phyloP scores from a whole-genome alignment of 2,797 vertebrate genomes.

The Botia almorhae region DNA sequence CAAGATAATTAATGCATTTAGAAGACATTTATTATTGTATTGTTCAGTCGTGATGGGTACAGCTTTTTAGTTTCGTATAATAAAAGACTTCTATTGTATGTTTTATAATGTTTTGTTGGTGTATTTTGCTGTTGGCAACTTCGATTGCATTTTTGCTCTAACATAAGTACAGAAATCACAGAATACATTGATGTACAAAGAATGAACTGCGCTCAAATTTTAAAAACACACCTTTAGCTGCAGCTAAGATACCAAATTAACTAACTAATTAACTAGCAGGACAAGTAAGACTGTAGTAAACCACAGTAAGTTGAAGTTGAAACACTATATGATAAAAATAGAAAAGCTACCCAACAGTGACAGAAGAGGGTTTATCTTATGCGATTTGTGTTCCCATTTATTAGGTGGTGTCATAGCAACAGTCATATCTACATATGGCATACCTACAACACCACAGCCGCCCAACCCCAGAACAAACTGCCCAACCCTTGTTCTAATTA shows the following conservation, averaged over 20 bases:
- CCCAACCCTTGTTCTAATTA: neutral
- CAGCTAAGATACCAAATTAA: too few species aligned
- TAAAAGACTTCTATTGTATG: neutral
- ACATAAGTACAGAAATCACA: too few species aligned
- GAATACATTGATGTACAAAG: too few species aligned
- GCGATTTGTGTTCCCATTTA: neutral
- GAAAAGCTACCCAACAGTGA: neutral
- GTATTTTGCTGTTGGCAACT: too few species aligned
- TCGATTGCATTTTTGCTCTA: too few species aligned
- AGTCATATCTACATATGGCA: neutral
- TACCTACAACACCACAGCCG: neutral
- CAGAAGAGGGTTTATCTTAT: too few species aligned
- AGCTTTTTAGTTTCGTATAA: too few species aligned
- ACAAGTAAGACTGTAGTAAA: neutral
- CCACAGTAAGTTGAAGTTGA: neutral
- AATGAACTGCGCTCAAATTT: too few species aligned
- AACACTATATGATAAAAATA: too few species aligned
- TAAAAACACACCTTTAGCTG: too few species aligned
- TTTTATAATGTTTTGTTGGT: too few species aligned
- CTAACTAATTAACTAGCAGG: too few species aligned
- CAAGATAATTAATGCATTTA: neutral
- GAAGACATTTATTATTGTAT: neutral
- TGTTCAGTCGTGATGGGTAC: neutral
- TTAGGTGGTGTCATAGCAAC: neutral
- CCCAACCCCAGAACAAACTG: neutral